These are phyloP conservation scores for Caenorhabditis tropicalis DNA, from an alignment of 1,140 invertebrate genomes.

Conservation along the genomic window DNA sequence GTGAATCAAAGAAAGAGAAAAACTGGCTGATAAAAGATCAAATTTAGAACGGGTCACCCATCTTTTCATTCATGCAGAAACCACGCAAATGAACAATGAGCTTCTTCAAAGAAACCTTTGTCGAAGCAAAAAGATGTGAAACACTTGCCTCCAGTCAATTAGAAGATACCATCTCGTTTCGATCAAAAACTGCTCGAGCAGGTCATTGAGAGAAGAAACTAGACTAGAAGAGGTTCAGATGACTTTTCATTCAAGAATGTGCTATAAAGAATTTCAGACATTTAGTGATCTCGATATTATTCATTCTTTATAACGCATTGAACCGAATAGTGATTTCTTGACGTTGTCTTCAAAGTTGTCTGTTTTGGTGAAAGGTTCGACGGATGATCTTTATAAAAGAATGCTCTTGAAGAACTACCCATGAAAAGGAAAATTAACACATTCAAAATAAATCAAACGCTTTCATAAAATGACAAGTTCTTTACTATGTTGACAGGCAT, in stretches of 20 bases:
- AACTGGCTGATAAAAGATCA: slow-evolving; percentile 3
- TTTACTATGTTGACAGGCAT: background rate
- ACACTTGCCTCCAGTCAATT: background rate
- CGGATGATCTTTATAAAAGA: too few species aligned
- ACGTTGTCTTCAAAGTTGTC: too few species aligned
- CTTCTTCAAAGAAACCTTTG: background rate
- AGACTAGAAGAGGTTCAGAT: background rate
- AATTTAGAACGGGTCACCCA: slow-evolving; percentile 1
- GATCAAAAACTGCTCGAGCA: background rate
- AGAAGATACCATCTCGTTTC: slow-evolving; percentile 15
- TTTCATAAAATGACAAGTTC: background rate
- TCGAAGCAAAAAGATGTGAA: background rate
- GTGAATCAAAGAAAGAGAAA: background rate
- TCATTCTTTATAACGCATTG: too few species aligned
- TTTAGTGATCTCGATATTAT: too few species aligned
- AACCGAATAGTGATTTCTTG: too few species aligned
- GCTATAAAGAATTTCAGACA: too few species aligned
- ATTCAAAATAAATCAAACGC: too few species aligned
- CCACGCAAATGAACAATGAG: slow-evolving; percentile 34
- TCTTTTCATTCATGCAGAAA: slow-evolving; percentile 26
- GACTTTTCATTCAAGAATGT: background rate
- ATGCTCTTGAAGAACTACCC: too few species aligned
- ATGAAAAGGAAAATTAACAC: too few species aligned
- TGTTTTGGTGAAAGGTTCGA: too few species aligned
- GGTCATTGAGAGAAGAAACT: background rate